Evolutionary conservation across 64 coral and sea anemone genomes (phyloP).

Genomic region (Montipora efflorescens): DNA sequence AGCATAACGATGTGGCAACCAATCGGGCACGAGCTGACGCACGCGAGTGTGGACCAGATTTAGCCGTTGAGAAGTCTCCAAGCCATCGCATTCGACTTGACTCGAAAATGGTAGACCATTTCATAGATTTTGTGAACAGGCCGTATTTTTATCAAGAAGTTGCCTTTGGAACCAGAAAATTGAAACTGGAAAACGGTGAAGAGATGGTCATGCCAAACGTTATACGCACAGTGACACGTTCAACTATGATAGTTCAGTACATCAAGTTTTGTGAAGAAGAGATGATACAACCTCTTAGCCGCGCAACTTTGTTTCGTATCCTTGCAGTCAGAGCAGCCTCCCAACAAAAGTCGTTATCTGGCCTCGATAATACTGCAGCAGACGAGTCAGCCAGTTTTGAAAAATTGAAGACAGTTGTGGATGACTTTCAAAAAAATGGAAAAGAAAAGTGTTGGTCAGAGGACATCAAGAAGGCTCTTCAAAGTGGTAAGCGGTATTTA

Average conservation of each 20-base stretch:
- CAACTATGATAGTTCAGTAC: slow-evolving; percentile 76
- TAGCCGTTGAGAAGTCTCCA: slow-evolving; percentile 2
- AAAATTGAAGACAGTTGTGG: slow-evolving; percentile 12
- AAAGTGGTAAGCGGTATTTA: not conserved
- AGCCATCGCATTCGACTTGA: slow-evolving; percentile 43
- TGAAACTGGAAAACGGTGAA: slow-evolving; percentile 56
- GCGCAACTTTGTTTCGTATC: slow-evolving; percentile 56
- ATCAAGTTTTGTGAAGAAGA: slow-evolving; percentile 73
- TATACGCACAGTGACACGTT: slow-evolving; percentile 55
- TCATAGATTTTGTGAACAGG: slow-evolving; percentile 43
- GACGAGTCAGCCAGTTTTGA: slow-evolving; percentile 62
- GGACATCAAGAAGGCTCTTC: slow-evolving; percentile 4
- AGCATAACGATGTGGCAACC: slow-evolving; percentile 50
- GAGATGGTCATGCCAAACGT: slow-evolving; percentile 64
- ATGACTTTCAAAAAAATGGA: slow-evolving; percentile 33
- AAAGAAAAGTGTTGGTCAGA: not conserved
- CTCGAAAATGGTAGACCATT: slow-evolving; percentile 45
- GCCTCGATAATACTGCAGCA: slow-evolving; percentile 64
- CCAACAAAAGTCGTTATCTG: slow-evolving; percentile 58
- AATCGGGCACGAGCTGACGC: slow-evolving; percentile 63
- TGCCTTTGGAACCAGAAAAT: slow-evolving; percentile 54
- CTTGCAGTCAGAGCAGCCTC: slow-evolving; percentile 63
- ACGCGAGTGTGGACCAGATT: slow-evolving; percentile 44
- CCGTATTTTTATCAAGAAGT: slow-evolving; percentile 73
- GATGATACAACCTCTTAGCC: slow-evolving; percentile 30